These are phyloP conservation scores for Eretmochelys imbricata DNA, from an alignment of 2,113 vertebrate genomes.

Conservation along the genomic window DNA sequence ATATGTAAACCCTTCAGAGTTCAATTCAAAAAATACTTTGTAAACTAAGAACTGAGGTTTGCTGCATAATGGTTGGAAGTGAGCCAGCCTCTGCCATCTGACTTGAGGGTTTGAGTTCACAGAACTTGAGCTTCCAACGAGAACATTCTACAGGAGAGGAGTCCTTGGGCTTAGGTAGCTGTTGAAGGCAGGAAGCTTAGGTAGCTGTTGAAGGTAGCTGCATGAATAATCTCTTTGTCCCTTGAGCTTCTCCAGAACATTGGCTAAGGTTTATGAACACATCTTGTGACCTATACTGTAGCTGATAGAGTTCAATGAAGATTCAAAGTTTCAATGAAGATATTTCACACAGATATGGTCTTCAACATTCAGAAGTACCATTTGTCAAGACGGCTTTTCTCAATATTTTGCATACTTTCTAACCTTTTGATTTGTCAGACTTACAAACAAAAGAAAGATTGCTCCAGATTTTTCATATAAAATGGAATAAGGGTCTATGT, in stretches of 20 bases:
- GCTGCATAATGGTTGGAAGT: no score
- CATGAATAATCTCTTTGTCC: background rate
- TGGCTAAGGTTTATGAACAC: background rate
- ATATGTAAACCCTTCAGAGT: background rate
- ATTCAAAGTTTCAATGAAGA: background rate
- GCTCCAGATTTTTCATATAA: background rate
- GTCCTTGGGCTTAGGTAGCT: background rate
- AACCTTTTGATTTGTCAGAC: background rate
- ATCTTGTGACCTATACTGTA: background rate
- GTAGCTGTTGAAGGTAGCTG: background rate
- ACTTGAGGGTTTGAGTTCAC: background rate
- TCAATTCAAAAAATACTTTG: background rate
- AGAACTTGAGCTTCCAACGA: background rate
- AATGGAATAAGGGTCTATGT: background rate
- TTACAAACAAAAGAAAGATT: background rate
- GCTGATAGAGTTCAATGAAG: background rate
- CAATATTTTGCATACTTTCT: background rate
- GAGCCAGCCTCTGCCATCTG: background rate
- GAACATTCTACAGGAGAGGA: background rate
- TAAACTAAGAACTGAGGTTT: no score
- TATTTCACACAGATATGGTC: background rate
- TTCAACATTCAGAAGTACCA: background rate
- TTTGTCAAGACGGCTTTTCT: background rate
- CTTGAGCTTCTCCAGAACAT: background rate
- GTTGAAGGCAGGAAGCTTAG: background rate